These are phyloP conservation scores for Coenonympha arcania DNA, from an alignment of 2,888 invertebrate genomes.

Conservation along the genomic window DNA sequence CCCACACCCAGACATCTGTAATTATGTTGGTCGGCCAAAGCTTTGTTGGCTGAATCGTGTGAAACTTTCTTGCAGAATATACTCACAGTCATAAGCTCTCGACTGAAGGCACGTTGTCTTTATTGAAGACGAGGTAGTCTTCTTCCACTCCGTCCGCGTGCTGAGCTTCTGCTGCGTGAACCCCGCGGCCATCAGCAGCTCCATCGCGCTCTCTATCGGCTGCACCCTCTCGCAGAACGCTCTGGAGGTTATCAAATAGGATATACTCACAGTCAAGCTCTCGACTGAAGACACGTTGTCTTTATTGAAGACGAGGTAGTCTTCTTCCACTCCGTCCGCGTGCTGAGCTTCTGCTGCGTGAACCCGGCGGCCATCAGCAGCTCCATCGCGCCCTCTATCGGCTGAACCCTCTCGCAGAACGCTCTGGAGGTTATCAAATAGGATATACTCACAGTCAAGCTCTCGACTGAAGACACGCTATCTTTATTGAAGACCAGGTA, in stretches of 20 bases:
- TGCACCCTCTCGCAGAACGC: slow-evolving; percentile 86
- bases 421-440: slow-evolving; percentile 51
- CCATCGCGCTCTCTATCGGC: slow-evolving; percentile 84
- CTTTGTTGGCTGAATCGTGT: too few relatives aligned
- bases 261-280: slow-evolving; percentile 67
- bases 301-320: slow-evolving; percentile 78
- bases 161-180: slow-evolving; percentile 77
- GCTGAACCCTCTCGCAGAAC: slow-evolving; percentile 85
- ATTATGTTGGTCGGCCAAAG: too few relatives aligned
- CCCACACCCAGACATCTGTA: too few relatives aligned
- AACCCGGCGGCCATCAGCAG: slow-evolving; percentile 90
- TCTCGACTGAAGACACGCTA: slow-evolving; percentile 72
- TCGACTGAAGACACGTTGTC: slow-evolving; percentile 74
- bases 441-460: slow-evolving; percentile 67
- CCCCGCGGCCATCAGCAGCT: slow-evolving; percentile 87
- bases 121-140: slow-evolving; percentile 79
- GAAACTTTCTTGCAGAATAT: too few relatives aligned
- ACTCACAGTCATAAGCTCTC: slow-evolving; percentile 73
- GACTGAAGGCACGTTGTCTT: slow-evolving; percentile 71
- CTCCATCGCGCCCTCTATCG: slow-evolving; percentile 86
- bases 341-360: slow-evolving; percentile 69
- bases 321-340: slow-evolving; percentile 71
- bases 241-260: too few relatives aligned
- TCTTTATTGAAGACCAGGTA: slow-evolving; percentile 58
- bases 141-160: slow-evolving; percentile 69